These are phyloP conservation scores for Gasterosteus nipponicus DNA, from an alignment of 2,113 vertebrate genomes.

Conservation along the genomic window DNA sequence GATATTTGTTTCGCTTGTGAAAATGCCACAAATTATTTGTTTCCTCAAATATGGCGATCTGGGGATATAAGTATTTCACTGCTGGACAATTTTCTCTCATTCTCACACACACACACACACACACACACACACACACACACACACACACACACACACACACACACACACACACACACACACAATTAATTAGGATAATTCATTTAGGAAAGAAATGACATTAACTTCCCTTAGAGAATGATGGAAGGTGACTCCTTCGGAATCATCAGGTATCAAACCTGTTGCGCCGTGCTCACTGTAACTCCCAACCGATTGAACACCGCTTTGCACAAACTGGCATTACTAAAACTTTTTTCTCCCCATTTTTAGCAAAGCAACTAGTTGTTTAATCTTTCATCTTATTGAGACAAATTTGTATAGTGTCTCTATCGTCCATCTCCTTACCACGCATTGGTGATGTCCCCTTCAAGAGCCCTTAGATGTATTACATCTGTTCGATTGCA, in stretches of 20 bases:
- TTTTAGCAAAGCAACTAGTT: not conserved
- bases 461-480: constrained; percentile 1
- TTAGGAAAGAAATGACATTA: constrained; percentile 24
- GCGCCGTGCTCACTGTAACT: constrained; percentile 36
- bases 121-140: constrained; percentile 7
- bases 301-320: not conserved
- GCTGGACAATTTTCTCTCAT: not conserved
- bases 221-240: constrained; percentile 21
- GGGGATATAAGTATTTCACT: constrained; percentile 30
- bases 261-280: constrained; percentile 82
- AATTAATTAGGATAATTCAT: constrained; percentile 30
- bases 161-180: not conserved
- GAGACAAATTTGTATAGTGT: constrained; percentile 41
- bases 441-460: constrained; percentile 17
- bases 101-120: not conserved
- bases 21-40: constrained; percentile 49
- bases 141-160: constrained; percentile 4
- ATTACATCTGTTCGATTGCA: not conserved
- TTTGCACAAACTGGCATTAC: not conserved
- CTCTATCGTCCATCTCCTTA: not conserved
- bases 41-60: constrained; percentile 29
- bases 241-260: constrained; percentile 33
- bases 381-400: constrained; percentile 32
- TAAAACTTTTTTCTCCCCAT: not conserved
- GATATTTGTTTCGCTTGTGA: constrained; percentile 31